Base-by-base conservation (phyloP, 1,140 invertebrate species). In the Glomeris maerens region DNA sequence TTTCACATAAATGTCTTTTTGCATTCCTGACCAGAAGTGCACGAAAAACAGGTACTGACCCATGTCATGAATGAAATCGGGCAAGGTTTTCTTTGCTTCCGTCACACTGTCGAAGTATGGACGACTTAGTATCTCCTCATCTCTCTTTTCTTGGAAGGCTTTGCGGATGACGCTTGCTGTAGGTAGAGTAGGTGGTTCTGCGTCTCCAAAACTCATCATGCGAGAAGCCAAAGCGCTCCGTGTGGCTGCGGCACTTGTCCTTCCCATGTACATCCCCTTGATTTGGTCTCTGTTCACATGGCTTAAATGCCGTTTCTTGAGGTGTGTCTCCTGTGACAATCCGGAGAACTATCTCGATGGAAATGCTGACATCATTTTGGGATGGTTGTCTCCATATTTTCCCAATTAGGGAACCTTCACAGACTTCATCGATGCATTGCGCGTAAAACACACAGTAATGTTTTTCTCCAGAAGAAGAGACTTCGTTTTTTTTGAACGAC, bases 101-200 rank as follows among this genome's bases (percentile, higher is more conserved):
- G 7, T 10, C 7, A 44, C 41, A 10, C 7, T 7, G 7, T 44
- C 20, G 23, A 17, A 22, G 7, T 17, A 44, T 10, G n/a, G n/a
- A 7, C 10, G 7, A 20, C 41, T 21, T 7, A 44, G 20, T 7
- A 10, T 44, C 41, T 10, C 7, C 10, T 7, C 20, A 10, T 7
- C 7, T 10, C 41, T n/a, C n/a, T 44, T 7, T 44, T 44, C 41
- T 17, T 20, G 7, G 20, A 44, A 20, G 7, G 41, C 41, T 22
- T 44, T 7, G 7, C 41, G 7, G 7, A 44, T 20, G 20, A 44
- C 23, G 41, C 20, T 20, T 7, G 7, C 20, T 7, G 10, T 7
- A 10, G 41, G 41, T 44, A 44, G 7, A 44, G 41, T 44, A 10
- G 41, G 41, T 44, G 41, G 41, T 20, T 44, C 41, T 10, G 41